phyloP scores from a whole-genome alignment of 2,888 invertebrate genomes.

The Agonum fuliginosum region DNA sequence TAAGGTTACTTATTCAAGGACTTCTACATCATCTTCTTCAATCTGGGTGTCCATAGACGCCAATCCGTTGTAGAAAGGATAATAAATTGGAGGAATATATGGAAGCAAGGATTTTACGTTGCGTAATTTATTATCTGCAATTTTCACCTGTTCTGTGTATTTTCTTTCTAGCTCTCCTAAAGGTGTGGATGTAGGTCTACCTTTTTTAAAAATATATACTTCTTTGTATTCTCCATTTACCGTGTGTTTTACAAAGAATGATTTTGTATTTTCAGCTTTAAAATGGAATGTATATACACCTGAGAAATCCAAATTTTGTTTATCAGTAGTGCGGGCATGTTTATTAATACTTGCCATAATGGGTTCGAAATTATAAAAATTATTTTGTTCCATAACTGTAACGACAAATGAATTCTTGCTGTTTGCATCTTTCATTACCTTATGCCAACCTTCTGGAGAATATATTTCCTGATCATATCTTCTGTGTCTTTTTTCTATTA shows the following conservation, averaged over 20 bases:
- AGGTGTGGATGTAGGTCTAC: background rate
- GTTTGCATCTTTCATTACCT: background rate
- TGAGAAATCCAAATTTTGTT: background rate
- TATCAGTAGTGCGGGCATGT: background rate
- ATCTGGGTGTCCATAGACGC: background rate
- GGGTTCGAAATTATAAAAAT: background rate
- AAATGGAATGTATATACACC: background rate
- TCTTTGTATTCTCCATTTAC: background rate
- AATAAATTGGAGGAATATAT: background rate
- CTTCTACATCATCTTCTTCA: slow-evolving; percentile 2
- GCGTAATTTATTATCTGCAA: background rate
- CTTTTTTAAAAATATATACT: background rate
- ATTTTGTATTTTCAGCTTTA: background rate
- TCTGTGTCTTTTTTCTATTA: background rate
- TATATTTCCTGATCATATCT: background rate
- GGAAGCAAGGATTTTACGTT: background rate
- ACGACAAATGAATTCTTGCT: background rate
- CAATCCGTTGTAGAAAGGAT: background rate
- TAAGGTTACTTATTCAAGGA: background rate
- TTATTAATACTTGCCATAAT: background rate
- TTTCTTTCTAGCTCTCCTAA: background rate
- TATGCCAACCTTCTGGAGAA: slow-evolving; percentile 5
- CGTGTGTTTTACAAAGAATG: background rate
- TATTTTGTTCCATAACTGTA: background rate
- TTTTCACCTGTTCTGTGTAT: background rate